Evolutionary conservation across 2,797 vertebrate species (phyloP).

Genomic region (Crenuchus spilurus): DNA sequence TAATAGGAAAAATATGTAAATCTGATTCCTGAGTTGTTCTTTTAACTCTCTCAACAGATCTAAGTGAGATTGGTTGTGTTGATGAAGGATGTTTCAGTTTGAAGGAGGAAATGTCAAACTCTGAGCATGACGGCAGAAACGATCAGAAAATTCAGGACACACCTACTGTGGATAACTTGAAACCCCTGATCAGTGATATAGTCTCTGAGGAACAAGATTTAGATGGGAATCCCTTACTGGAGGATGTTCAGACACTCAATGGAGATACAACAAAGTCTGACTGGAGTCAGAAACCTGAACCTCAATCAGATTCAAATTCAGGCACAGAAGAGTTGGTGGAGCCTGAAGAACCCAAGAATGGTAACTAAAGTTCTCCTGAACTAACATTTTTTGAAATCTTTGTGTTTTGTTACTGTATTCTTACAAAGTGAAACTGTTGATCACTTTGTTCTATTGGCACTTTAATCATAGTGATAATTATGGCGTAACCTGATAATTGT

Average conservation of each 20-base stretch:
- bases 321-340: conserved; percentile 8
- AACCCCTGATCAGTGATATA: neutral
- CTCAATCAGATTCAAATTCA: neutral
- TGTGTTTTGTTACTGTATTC: neutral
- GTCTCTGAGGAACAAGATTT: conserved; percentile 1
- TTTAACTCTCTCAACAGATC: conserved; percentile 37
- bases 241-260: neutral
- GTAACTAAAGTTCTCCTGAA: conserved; percentile 9
- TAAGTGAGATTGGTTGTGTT: neutral
- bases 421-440: too few species aligned
- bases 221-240: neutral
- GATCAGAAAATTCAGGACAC: neutral
- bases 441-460: too few species aligned
- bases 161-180: neutral
- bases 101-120: neutral
- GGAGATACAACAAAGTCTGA: neutral
- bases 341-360: conserved; percentile 6
- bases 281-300: conserved; percentile 9
- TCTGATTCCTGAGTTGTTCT: too few species aligned
- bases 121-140: neutral
- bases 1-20: too few species aligned
- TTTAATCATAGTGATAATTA: too few species aligned
- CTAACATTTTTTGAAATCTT: neutral
- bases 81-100: conserved; percentile 14
- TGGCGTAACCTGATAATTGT: too few species aligned